These are phyloP conservation scores for Wiebesia pumilae DNA, from an alignment of 1,140 invertebrate genomes.

Conservation along the genomic window DNA sequence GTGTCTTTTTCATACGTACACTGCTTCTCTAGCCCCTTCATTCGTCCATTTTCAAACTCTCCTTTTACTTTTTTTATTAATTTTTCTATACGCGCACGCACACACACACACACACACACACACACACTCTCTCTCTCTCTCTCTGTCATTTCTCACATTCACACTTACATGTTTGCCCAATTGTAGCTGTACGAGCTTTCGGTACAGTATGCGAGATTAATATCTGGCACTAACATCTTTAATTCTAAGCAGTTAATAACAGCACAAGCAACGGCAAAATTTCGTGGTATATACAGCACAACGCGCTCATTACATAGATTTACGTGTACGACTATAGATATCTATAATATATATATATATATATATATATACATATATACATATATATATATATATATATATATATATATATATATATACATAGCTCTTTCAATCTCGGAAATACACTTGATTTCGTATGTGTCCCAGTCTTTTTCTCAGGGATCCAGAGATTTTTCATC, in stretches of 20 bases:
- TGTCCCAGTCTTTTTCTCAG: background rate
- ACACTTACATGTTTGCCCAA: constrained; percentile 41
- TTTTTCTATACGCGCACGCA: constrained; percentile 42
- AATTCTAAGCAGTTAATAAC: constrained; percentile 60
- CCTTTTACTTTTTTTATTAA: background rate
- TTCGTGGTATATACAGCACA: constrained; percentile 66
- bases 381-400: too few species aligned
- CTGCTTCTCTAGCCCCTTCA: background rate
- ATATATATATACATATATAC: too few species aligned
- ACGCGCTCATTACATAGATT: constrained; percentile 51
- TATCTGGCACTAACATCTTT: constrained; percentile 59
- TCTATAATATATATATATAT: too few species aligned
- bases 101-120: too few species aligned
- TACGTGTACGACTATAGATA: constrained; percentile 33
- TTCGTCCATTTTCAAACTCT: background rate
- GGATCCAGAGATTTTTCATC: background rate
- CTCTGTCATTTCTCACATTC: constrained; percentile 27
- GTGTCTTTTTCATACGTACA: constrained; percentile 50
- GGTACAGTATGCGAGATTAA: constrained; percentile 56
- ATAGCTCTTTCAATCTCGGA: background rate
- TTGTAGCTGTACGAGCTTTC: constrained; percentile 61
- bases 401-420: background rate
- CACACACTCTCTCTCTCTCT: background rate
- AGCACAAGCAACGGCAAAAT: constrained; percentile 58
- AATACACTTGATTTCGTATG: background rate